Evolutionary conservation across 2,113 vertebrate genomes (phyloP), one percentile per base, ranked within the genome.

Genomic region (Zosterops lateralis): DNA sequence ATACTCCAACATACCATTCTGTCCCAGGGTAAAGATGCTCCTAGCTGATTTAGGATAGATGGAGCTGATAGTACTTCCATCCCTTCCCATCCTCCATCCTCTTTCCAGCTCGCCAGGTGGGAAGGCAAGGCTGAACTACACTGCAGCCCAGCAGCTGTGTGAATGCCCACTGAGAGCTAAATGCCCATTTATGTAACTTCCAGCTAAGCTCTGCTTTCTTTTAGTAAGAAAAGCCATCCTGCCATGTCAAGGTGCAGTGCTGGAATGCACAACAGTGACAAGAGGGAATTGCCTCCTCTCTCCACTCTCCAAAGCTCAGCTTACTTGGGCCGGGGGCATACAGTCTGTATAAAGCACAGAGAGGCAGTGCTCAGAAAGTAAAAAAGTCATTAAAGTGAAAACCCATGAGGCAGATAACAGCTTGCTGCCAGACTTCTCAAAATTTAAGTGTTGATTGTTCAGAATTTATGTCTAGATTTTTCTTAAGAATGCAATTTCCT

Each of bases 401-500:
- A 76, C 90, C 84, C 88, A 94, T 50, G 87, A 96, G 93, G 68
- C 84, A 90, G 71, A 71, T 95, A 95, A 96, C 87, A 96, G 84
- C 91, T 94, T 96, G 92, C 90, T 97, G 96, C 92, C 96, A 97
- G 93, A 93, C 92, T 90, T 95, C 95, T 96, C 92, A 95, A 96
- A 97, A 96, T 90, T 82, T 87, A 90, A 76, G 92, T 96, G 95
- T 90, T 95, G 84, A 91, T 95, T 96, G 96, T 96, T 96, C 93
- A 97, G 96, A 97, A 97, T 95, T 95, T 91, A 89, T 85, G 94
- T 93, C 96, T 87, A 96, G 87, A 91, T 95, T 97, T 97, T 97
- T 96, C 94, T 97, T 92, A 96, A 97, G 96, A 97, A 97, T 95
- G 93, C 80, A 92, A 96, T 97, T 98, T 98, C 97, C 97, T 97